Base-by-base conservation (phyloP, 2,113 vertebrate genomes). In the Clarias gariepinus region DNA sequence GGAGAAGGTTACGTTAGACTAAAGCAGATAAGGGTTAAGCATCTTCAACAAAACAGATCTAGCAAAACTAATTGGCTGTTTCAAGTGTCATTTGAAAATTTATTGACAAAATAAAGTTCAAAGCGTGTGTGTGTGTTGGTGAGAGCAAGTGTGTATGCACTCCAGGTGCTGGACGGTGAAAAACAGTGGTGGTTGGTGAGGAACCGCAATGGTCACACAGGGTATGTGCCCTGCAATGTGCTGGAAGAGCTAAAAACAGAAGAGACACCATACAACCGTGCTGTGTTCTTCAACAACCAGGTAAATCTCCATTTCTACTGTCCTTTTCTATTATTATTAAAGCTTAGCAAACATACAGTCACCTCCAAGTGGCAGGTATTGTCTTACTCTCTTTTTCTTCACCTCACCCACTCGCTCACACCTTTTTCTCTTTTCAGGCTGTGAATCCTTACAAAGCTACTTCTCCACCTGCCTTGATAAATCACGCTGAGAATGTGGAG, bases 161-260 rank as follows among this genome's bases (percentile, higher is more conserved):
- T 68, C 0, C 92, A 99, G 98, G 97, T 99, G 87, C 87, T 99
- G 87, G 97, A 98, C 78, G 96, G 97, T 16, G 95, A 96, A 71
- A 97, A 96, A 90, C 97, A 98, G 91, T 99, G 97, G 98, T 98
- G 98, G 98, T 96, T 97, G 90, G 87, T 99, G 81, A 93, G 96
- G 71, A 99, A 96, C 89, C 94, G 96, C 87, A 98, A 96, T 0
- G 97, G 97, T 28, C 97, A 99, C 93, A 91, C 95, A 0, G 98
- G 98, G 57, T 98, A 96, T 0, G 97, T 99, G 76, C 98, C 98
- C 0, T 95, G 94, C 88, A 99, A 98, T 90, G 96, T 99, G 87
- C 95, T 99, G 91, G 96, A 96, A 1, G 93, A 97, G 82, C 90
- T 96, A 66, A 95, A 93, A 86, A 90, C 93, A 0, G 97, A 96